Base-by-base conservation (phyloP, 2,113 vertebrate genomes). In the Takifugu bimaculatus region DNA sequence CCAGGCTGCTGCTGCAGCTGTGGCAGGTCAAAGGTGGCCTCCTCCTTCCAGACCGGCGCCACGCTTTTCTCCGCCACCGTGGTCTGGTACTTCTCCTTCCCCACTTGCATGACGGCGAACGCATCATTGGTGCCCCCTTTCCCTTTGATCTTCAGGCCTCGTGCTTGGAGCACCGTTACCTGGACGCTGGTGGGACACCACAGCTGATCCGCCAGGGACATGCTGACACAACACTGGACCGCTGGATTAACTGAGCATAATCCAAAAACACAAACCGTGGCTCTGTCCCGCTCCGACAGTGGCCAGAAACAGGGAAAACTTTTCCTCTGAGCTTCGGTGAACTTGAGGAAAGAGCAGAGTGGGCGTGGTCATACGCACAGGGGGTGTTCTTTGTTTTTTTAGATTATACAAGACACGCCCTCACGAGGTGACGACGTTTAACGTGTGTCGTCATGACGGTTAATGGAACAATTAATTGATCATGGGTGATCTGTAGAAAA, bases 121-220 rank as follows among this genome's bases (percentile, higher is more conserved):
- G 95, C 93, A 55, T 96, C 96, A 85, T 95, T 96, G n/a, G 94
- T 93, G 78, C 94, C 94, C 60, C 89, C 83, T 7, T 93, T 94
- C 2, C 93, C 93, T 72, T 96, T 94, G 26, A 83, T 84, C 74
- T 93, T 78, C 60, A 98, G 89, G 7, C 91, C 91, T 55, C 92
- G 87, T 13, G 96, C 95, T 77, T 92, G 93, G 5, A 94, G 88
- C 32, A 93, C 95, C 70, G 94, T 95, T 79, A 98, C 96, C 90
- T 95, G 93, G n/a, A 91, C 94, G 75, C 93, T 94, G 0, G 94
- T 93, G 51, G 95, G 95, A 66, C 80, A 87, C 94, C 94, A 96
- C 70, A 83, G 85, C 45, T 88, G 91, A 13, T 78, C 91, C 45
- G 81, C 32, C 57, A 92, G 47, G 50, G 91, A 90, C 94, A 94